Base-by-base conservation (phyloP, 1,140 invertebrate genomes). In the Drosophila biarmipes region DNA sequence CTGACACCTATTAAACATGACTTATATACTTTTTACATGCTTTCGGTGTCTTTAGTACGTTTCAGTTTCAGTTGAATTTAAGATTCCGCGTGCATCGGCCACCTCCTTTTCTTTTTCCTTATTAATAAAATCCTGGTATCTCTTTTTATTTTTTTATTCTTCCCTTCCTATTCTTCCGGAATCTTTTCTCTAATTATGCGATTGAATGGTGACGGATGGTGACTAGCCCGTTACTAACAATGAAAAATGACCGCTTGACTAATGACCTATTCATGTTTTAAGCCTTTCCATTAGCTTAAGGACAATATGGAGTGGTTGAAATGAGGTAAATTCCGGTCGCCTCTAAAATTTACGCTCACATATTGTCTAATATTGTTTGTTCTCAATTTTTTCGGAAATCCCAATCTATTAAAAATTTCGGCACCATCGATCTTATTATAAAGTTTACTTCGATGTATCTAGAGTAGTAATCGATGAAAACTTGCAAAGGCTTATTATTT, bases 241-340 rank as follows among this genome's bases (percentile, higher is more conserved):
- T n/a, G n/a, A n/a, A n/a, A n/a, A n/a, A n/a, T n/a, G 68, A 34
- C 4, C 57, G 57, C 46, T 73, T 68, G 4, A 63, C 57, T 29
- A 48, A 48, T 48, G 24, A 48, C 45, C 45, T 21, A 52, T 59
- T 78, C 71, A 78, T 63, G 19, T 78, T 84, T 38, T 84, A 77
- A 2, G 29, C 21, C 45, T 48, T 24, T 14, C 45, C 21, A 48
- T 48, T 46, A 46, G 19, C 19, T 46, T 24, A 24, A 48, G 21
- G 24, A 24, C 24, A 27, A 48, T n/a, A 48, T 27, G 15, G 42
- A 43, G 19, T 10, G 19, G 78, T 80, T 80, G 19, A 72, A 77
- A 56, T 82, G 68, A 37, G 81, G 85, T 56, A 76, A 90, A 58
- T 86, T 80, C 15, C 76, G 74, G 43, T 61, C 27, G 34, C 55